Conservation (phyloP, 2,797 vertebrate species). For the Melanotaenia trifasciata region DNA sequence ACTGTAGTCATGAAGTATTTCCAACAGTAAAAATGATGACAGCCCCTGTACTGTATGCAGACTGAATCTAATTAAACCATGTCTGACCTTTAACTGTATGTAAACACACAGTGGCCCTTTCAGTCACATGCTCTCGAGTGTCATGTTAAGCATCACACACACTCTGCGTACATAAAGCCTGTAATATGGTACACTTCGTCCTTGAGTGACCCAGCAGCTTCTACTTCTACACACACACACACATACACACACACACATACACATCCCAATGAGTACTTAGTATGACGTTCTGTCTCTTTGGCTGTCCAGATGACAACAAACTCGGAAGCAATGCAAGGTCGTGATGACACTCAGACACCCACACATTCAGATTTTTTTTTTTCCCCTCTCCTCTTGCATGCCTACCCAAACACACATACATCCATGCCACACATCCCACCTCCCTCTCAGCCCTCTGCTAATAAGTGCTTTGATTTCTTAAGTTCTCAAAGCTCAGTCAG, state of each 20-base stretch:
- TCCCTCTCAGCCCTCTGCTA: slow-evolving; percentile 38
- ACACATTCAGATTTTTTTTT: slow-evolving; percentile 5
- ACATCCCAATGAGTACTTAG: background rate
- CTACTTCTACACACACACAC: slow-evolving; percentile 3
- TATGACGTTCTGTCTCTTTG: slow-evolving; percentile 3
- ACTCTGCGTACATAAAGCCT: background rate
- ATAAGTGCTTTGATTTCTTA: slow-evolving; percentile 54
- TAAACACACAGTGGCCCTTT: background rate
- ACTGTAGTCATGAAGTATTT: background rate
- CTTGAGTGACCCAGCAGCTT: slow-evolving; percentile 7
- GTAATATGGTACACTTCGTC: slow-evolving; percentile 15
- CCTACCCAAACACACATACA: slow-evolving; percentile 24
- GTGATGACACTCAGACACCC: slow-evolving; percentile 35
- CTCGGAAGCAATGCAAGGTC: slow-evolving; percentile 43
- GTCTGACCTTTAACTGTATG: slow-evolving; percentile 34
- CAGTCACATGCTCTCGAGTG: slow-evolving; percentile 7
- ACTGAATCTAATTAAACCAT: slow-evolving; percentile 15
- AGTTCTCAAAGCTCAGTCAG: slow-evolving; percentile 34
- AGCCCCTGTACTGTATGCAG: slow-evolving; percentile 16
- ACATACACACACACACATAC: background rate
- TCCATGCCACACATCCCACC: slow-evolving; percentile 2
- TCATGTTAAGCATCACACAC: slow-evolving; percentile 7
- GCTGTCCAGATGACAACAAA: slow-evolving; percentile 28
- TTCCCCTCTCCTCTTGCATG: background rate
- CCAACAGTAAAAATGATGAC: background rate